phyloP scores from a whole-genome alignment of 2,113 vertebrate genomes.

The Phyllostomus hastatus region DNA sequence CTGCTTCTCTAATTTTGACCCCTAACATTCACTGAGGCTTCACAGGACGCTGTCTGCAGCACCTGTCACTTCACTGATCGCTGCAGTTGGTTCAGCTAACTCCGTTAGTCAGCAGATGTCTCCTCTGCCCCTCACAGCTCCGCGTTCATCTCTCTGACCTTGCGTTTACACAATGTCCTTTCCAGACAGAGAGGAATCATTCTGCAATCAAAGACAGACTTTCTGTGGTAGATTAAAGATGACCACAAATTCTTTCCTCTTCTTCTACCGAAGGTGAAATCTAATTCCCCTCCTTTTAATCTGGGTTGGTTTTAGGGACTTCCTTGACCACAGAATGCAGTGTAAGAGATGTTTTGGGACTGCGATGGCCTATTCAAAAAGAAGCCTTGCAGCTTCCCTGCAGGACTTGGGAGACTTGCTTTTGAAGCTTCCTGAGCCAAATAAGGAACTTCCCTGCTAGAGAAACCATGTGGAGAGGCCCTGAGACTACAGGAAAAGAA shows the following conservation, averaged over 20 bases:
- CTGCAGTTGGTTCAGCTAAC: background rate
- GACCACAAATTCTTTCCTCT: background rate
- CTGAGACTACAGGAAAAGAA: background rate
- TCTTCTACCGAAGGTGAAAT: background rate
- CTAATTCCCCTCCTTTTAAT: background rate
- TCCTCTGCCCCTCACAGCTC: background rate
- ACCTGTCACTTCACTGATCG: background rate
- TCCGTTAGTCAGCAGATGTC: background rate
- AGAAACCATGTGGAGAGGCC: background rate
- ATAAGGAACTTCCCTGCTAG: background rate
- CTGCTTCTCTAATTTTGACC: background rate
- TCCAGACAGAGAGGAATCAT: background rate
- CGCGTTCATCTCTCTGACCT: background rate
- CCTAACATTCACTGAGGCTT: background rate
- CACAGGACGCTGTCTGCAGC: background rate
- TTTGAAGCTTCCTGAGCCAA: background rate
- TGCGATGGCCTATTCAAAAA: background rate
- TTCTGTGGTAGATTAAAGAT: background rate
- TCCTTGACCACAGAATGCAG: background rate
- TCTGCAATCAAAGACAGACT: background rate
- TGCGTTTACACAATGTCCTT: background rate
- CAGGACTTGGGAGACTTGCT: background rate
- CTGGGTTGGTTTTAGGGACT: background rate
- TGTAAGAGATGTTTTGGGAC: background rate
- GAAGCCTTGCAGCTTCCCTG: background rate